Conservation (phyloP, 2,797 vertebrate genomes). For the Lagodon rhomboides region DNA sequence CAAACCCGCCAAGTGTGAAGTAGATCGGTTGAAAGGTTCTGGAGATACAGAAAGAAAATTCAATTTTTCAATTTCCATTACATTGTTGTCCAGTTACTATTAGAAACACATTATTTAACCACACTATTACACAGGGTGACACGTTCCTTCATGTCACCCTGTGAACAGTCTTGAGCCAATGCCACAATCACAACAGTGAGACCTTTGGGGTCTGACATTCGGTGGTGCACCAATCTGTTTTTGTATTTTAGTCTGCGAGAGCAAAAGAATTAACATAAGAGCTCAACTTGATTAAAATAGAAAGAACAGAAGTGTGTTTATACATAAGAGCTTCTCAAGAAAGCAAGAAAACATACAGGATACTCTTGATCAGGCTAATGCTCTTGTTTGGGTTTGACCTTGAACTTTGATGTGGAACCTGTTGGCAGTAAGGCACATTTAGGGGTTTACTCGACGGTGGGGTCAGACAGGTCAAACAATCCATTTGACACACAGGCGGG, state of each 20-base stretch:
- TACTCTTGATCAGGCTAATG: background rate
- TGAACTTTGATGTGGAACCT: slow-evolving; percentile 58
- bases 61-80: no score
- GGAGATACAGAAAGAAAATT: no score
- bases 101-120: background rate
- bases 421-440: slow-evolving; percentile 39
- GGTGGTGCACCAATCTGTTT: background rate
- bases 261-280: background rate
- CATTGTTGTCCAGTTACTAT: background rate
- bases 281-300: background rate
- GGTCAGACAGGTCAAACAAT: slow-evolving; percentile 66
- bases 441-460: slow-evolving; percentile 10
- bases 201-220: background rate
- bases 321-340: background rate
- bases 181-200: background rate
- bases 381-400: slow-evolving; percentile 50
- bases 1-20: no score
- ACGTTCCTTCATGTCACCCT: background rate
- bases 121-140: background rate
- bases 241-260: background rate
- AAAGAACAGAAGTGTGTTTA: background rate
- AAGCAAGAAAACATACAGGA: background rate
- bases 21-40: no score
- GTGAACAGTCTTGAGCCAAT: no score
- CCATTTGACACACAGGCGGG: slow-evolving; percentile 54